Base-by-base conservation (phyloP, 1,140 invertebrate species). In the Orussus abietinus region DNA sequence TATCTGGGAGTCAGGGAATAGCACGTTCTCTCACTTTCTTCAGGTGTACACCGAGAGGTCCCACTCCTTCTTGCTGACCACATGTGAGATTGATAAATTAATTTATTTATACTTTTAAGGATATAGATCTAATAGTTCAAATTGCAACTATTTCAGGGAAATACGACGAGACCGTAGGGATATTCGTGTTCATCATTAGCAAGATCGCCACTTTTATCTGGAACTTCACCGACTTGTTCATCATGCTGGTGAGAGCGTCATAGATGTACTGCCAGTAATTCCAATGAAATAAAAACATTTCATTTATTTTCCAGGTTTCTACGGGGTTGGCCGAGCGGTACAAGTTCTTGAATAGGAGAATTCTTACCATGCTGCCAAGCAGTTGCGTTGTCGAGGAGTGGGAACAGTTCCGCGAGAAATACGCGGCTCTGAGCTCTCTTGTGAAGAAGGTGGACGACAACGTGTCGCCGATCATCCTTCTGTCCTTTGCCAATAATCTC, bases 401-500 rank as follows among this genome's bases (percentile, higher is more conserved):
- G 82, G 59, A 66, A 17, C 64, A 75, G 29, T 57, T 77, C 21
- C 73, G 82, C 5, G 70, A 78, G 52, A 72, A 76, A 46, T 84
- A 81, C 48, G 79, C 80, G 2, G 69, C 62, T 51, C 53, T 83
- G 2, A 78, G 77, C 38, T 62, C 64, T 11, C 52, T 83, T 1
- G 80, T 78, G 12, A 78, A 75, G 45, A 67, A 66, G 29, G 63
- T 80, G 9, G 81, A 83, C 46, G 57, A 76, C 15, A 55, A 73
- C 20, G 66, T 84, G 26, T 79, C 80, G 0, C 57, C 69, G 0
- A 72, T 85, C 2, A 75, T 83, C 4, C 62, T 86, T 1, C 55
- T 84, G 4, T 85, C 84, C 0, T 85, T 84, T 40, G 75, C 75
- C 2, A 82, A 80, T 45, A 86, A 86, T 62, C 61, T 86, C 0